These are phyloP conservation scores for Ectemnius continuus DNA, from an alignment of 2,888 invertebrate species.

Conservation along the genomic window DNA sequence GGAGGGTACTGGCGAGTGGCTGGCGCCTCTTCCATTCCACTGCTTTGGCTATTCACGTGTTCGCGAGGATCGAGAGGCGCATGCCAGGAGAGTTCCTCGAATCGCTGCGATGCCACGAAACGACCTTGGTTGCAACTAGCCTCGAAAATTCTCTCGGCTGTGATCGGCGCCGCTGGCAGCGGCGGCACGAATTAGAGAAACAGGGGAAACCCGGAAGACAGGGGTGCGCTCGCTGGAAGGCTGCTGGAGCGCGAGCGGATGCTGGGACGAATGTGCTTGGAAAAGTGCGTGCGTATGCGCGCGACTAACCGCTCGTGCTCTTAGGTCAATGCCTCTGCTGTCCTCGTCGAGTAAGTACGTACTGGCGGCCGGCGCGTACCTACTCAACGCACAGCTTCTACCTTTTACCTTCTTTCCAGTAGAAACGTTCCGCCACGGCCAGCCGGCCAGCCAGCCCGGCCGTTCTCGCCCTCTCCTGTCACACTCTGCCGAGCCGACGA, in stretches of 20 bases:
- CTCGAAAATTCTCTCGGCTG: not conserved
- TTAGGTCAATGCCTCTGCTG: slow-evolving; percentile 73
- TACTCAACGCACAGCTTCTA: slow-evolving; percentile 30
- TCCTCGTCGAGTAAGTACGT: slow-evolving; percentile 64
- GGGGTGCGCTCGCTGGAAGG: slow-evolving; percentile 1
- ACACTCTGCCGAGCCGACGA: too few relatives aligned
- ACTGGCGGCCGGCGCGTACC: slow-evolving; percentile 46
- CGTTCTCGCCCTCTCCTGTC: not conserved
- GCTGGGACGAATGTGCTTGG: slow-evolving; percentile 13
- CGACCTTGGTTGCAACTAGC: not conserved
- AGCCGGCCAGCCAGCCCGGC: too few relatives aligned
- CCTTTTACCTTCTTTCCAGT: slow-evolving; percentile 14
- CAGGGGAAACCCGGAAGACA: slow-evolving; percentile 11
- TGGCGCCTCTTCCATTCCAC: slow-evolving; percentile 49
- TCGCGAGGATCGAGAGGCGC: slow-evolving; percentile 11
- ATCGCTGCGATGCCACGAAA: not conserved
- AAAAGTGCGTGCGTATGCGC: slow-evolving; percentile 59
- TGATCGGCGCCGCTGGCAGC: too few relatives aligned
- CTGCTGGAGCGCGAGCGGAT: not conserved
- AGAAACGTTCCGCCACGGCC: not conserved
- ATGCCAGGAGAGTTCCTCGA: slow-evolving; percentile 23
- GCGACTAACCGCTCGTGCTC: slow-evolving; percentile 66
- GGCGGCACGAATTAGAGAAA: too few relatives aligned
- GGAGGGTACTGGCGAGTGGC: slow-evolving; percentile 39
- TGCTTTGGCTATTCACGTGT: slow-evolving; percentile 51